Evolutionary conservation across 2,888 invertebrate genomes (phyloP).

Genomic region (Apamea monoglypha): DNA sequence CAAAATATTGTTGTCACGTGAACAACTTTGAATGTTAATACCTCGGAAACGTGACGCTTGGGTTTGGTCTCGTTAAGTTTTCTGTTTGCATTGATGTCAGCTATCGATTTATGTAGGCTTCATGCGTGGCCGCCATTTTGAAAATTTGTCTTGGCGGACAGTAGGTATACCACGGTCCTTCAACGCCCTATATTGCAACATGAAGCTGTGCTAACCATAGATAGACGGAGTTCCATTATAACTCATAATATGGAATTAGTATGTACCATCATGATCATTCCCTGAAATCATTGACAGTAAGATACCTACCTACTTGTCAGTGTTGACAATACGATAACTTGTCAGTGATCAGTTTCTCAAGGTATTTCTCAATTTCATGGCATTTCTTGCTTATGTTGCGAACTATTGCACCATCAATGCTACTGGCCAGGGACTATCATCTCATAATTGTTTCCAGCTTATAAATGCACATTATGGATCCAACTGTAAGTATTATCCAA

Average conservation of each 20-base stretch:
- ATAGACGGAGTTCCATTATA: too few relatives aligned
- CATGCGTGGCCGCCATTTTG: too few relatives aligned
- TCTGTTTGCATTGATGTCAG: too few relatives aligned
- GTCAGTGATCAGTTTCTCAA: neutral
- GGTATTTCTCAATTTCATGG: neutral
- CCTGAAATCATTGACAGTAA: neutral
- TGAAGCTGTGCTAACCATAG: neutral
- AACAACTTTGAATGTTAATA: too few relatives aligned
- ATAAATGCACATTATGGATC: neutral
- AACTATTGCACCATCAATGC: neutral
- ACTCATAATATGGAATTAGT: neutral
- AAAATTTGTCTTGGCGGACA: too few relatives aligned
- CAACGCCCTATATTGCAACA: neutral
- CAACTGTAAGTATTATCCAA: slow-evolving; percentile 3
- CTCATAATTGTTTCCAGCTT: neutral
- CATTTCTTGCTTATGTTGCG: neutral
- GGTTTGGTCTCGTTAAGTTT: too few relatives aligned
- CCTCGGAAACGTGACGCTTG: too few relatives aligned
- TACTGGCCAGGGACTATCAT: neutral
- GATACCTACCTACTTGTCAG: neutral
- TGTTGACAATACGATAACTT: neutral
- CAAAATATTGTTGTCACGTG: too few relatives aligned
- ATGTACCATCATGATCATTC: neutral
- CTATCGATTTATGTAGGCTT: too few relatives aligned
- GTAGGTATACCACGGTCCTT: too few relatives aligned